Evolutionary conservation across 2,888 invertebrate genomes (phyloP).

Genomic region (Venusia cambrica): DNA sequence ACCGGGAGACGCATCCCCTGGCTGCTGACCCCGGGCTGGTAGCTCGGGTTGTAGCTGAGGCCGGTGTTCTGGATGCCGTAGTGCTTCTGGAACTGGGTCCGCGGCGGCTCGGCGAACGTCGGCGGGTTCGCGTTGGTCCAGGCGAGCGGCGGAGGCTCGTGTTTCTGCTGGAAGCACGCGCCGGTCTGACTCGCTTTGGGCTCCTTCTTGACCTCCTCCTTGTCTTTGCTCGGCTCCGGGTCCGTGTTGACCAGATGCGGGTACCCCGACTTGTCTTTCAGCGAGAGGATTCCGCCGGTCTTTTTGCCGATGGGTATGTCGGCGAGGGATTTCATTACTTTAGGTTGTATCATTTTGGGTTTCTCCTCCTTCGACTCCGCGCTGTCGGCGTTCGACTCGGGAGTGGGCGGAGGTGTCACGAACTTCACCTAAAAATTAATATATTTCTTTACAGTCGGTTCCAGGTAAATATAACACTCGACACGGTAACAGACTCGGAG

Average conservation of each 20-base stretch:
- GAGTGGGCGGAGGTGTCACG: slow-evolving; percentile 74
- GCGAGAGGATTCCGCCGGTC: slow-evolving; percentile 74
- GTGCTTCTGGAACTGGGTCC: slow-evolving; percentile 57
- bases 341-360: slow-evolving; percentile 64
- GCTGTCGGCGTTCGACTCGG: slow-evolving; percentile 52
- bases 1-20: slow-evolving; percentile 54
- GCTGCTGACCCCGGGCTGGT: slow-evolving; percentile 40
- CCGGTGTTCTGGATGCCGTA: slow-evolving; percentile 59
- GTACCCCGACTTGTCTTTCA: slow-evolving; percentile 77
- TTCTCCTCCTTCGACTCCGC: slow-evolving; percentile 56
- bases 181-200: slow-evolving; percentile 41
- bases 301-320: slow-evolving; percentile 67
- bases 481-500: too few relatives aligned
- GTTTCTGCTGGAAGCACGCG: slow-evolving; percentile 37
- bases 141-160: too few relatives aligned
- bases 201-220: slow-evolving; percentile 64
- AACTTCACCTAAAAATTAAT: slow-evolving; percentile 81
- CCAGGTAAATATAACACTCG: too few relatives aligned
- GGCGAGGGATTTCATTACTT: slow-evolving; percentile 64
- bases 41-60: slow-evolving; percentile 53
- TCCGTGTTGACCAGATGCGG: slow-evolving; percentile 72
- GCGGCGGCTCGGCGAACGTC: slow-evolving; percentile 41
- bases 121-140: slow-evolving; percentile 42
- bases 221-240: slow-evolving; percentile 57
- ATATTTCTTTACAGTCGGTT: too few relatives aligned